Base-by-base conservation (phyloP, 2,797 vertebrate genomes). In the Phrynocephalus guinanensis region DNA sequence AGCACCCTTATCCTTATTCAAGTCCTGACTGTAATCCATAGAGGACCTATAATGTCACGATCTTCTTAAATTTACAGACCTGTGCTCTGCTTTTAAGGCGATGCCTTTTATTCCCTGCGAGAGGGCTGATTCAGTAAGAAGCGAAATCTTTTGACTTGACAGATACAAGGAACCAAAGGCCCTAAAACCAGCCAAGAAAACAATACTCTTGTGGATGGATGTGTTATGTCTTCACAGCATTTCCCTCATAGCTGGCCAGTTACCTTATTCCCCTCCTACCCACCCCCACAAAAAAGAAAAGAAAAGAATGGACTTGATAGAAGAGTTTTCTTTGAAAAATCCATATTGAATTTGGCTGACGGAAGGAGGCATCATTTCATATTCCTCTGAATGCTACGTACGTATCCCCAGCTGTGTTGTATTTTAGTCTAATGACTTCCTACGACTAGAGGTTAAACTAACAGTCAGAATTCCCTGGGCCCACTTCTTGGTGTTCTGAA, bases 331-430 rank as follows among this genome's bases (percentile, higher is more conserved):
- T 18, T 50, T 28, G 48, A 76, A 13, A 82, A 48, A 66, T 76
- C 28, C 48, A 50, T 30, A 50, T 75, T 52, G 79, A 20, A 75
- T 75, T 84, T 66, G 73, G 60, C 86, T 82, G 68, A 87, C 11
- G 76, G 30, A 81, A 20, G 60, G 30, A 81, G 10, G 60, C 67
- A 10, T 67, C 44, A 78, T 78, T 85, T 78, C 63, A 30, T 85
- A 30, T 85, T 52, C 44, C 11, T n/a, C 18, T 11, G 38, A 85
- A 78, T 52, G 63, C 28, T 50, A 44, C 50, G 26, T 50, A 44
- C 50, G 26, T 33, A 38, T 68, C 71, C 38, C 16, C 60, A 76
- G 79, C 60, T 66, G 72, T 87, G 63, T 82, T 76, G 75, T 66
- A 66, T 76, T 66, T 84, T 84, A 44, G 60, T 66, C 33, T 44